A percentile compares a stretch with the other conserved stretches of the same genome.
Conservation (phyloP, 1,140 invertebrate genomes). For the Sogatella furcifera region DNA sequence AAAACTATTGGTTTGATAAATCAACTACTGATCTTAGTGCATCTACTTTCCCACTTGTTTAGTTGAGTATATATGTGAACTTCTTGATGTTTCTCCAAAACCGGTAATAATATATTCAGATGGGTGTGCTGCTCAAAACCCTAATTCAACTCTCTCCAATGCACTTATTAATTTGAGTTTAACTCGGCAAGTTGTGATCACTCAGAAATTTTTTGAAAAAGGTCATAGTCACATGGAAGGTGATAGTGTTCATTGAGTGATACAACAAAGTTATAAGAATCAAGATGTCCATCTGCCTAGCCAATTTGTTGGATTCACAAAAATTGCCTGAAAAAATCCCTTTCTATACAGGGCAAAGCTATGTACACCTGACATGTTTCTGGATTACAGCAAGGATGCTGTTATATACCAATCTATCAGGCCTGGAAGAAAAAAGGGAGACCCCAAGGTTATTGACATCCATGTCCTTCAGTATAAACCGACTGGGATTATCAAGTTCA, state of each 20-base stretch:
- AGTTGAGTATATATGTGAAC: conserved; percentile 26
- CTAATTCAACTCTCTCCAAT: background rate
- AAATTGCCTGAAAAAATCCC: conserved; percentile 16
- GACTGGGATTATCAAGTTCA: conserved; percentile 18
- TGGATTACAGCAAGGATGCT: conserved; percentile 9
- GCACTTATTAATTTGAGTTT: conserved; percentile 15
- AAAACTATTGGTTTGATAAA: conserved; percentile 10
- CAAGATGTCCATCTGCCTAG: conserved; percentile 5
- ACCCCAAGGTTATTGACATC: conserved; percentile 13
- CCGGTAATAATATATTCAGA: conserved; percentile 23
- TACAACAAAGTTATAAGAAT: conserved; percentile 23
- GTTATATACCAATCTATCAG: conserved; percentile 9
- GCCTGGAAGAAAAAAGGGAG: conserved; percentile 10
- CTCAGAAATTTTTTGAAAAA: conserved; percentile 6
- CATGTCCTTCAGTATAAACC: conserved; percentile 18
- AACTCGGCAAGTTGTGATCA: conserved; percentile 22
- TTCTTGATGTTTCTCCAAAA: background rate
- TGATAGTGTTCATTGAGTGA: conserved; percentile 30
- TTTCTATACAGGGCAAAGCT: conserved; percentile 9
- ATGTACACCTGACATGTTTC: conserved; percentile 7
- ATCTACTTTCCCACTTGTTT: conserved; percentile 7
- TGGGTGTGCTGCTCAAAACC: conserved; percentile 23
- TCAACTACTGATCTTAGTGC: no score
- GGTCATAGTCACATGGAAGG: conserved; percentile 36
- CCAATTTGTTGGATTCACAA: conserved; percentile 17